Evolutionary conservation across 2,888 invertebrate genomes (phyloP).

Genomic region (Polydrusus pterygomalis): DNA sequence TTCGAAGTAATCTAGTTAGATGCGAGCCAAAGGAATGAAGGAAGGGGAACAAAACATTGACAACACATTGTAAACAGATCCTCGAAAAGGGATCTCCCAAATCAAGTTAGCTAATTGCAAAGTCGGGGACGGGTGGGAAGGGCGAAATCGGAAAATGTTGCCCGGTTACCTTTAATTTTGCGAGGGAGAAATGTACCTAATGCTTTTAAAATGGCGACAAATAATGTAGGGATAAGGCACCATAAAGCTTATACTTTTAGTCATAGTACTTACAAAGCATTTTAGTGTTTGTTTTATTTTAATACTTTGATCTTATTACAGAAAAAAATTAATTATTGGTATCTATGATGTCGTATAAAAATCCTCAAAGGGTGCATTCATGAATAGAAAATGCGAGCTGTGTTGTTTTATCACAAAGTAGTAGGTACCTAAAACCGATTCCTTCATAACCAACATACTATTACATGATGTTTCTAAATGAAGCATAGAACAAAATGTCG

Average conservation of each 20-base stretch:
- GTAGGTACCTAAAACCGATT: too few species aligned
- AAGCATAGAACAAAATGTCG: too few species aligned
- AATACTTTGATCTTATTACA: too few species aligned
- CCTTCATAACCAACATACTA: too few species aligned
- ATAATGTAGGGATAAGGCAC: slow-evolving; percentile 27
- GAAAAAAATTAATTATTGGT: too few species aligned
- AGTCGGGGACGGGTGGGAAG: slow-evolving; percentile 60
- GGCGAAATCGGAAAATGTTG: slow-evolving; percentile 49
- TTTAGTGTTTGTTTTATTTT: neutral
- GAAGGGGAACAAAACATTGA: slow-evolving; percentile 71
- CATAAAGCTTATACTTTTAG: neutral
- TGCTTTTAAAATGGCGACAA: slow-evolving; percentile 59
- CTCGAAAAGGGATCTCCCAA: slow-evolving; percentile 72
- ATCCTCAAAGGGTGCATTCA: too few species aligned
- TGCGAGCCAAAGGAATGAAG: slow-evolving; percentile 65
- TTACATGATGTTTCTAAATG: too few species aligned
- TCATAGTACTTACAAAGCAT: neutral
- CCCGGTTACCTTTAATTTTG: slow-evolving; percentile 54
- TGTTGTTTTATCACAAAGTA: too few species aligned
- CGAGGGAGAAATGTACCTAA: slow-evolving; percentile 56
- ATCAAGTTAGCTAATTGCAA: slow-evolving; percentile 74
- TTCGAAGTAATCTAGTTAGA: slow-evolving; percentile 63
- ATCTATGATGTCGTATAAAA: too few species aligned
- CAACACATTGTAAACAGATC: slow-evolving; percentile 72
- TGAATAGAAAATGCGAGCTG: too few species aligned